Base-by-base conservation (phyloP, 2,113 vertebrate species). In the Sinocyclocheilus rhinocerous region DNA sequence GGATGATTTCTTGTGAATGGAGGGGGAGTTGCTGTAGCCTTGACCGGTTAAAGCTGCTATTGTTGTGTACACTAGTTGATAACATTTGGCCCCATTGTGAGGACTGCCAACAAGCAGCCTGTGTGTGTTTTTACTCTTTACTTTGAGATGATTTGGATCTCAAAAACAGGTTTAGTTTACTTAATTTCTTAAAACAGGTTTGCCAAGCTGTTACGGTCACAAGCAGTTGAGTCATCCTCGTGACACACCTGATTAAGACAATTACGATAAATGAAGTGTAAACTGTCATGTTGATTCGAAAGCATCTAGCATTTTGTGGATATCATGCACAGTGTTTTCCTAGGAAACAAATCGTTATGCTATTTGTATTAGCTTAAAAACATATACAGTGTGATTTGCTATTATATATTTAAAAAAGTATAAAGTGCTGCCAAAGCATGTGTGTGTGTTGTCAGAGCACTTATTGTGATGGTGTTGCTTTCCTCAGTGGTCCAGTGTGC, bases 381-480 rank as follows among this genome's bases (percentile, higher is more conserved):
- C 2, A 1, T 50, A 24, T 48, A 50, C 7, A 3, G 4, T n/a
- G 22, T 45, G 70, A 11, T 73, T 73, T 22, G 2, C 20, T 76
- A 15, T 24, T 13, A 48, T 45, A n/a, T n/a, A 45, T 72, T 10
- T 42, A 20, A 16, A 33, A 4, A 45, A 12, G 9, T 42, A 36
- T 76, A 22, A 24, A 45, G 52, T 79, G 29, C 48, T 10, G 29
- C 76, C 20, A 79, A 79, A 79, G 3, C 77, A 42, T 39, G 29
- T 20, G 12, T 77, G 45, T 22, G 6, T 65, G 45, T 69, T 73
- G 50, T 45, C 80, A 52, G 45, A 87, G 69, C 29, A 36, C 20
- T 59, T 79, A 61, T 59, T 79, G n/a, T 45, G 80, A 42, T 13
- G 12, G 12, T 76, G 78, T 80, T 73, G 65, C 57, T 89, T 86